Base-by-base conservation (phyloP, 2,888 invertebrate genomes). In the Julus scanicus region DNA sequence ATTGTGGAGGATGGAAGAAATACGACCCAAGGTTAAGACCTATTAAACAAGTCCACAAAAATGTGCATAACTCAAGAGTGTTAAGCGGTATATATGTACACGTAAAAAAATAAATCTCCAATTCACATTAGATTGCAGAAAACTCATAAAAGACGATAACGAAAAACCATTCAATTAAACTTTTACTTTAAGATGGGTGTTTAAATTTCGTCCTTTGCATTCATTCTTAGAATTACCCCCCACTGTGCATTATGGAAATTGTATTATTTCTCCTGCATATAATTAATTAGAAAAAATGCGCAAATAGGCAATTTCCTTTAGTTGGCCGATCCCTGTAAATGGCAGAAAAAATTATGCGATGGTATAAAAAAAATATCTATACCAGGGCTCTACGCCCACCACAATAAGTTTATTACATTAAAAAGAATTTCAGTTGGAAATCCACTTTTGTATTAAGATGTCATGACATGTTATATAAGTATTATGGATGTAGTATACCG, bases 161-260 rank as follows among this genome's bases (percentile, higher is more conserved):
- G 63, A 20, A 71, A 71, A 71, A 20, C 71, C 71, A 71, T 71
- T 71, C 71, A 71, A 71, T 71, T 71, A 63, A 71, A 71, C n/a
- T 71, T 20, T 71, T 4, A 29, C 5, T 71, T 2, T 71, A 20
- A 71, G 71, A 71, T 20, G n/a, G 6, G 71, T 29, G n/a, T n/a
- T 63, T 63, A 63, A 63, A 11, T 63, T 63, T 63, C 57, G 17
- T 63, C 57, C n/a, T n/a, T n/a, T n/a, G n/a, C n/a, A 71, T 71
- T 71, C 71, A 6, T n/a, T 20, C 71, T 29, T 4, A 71, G 20
- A 71, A 71, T 71, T 71, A 8, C n/a, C n/a, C 71, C 71, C 1
- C 71, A 71, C 71, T 29, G 71, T 20, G 9, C 29, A 57, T 57
- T 57, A 29, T 29, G 71, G 20, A 9, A 71, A 71, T 71, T 71